Evolutionary conservation across 2,888 invertebrate genomes (phyloP), one percentile per base, ranked within the genome.

Genomic region (Lucinisca nassula): DNA sequence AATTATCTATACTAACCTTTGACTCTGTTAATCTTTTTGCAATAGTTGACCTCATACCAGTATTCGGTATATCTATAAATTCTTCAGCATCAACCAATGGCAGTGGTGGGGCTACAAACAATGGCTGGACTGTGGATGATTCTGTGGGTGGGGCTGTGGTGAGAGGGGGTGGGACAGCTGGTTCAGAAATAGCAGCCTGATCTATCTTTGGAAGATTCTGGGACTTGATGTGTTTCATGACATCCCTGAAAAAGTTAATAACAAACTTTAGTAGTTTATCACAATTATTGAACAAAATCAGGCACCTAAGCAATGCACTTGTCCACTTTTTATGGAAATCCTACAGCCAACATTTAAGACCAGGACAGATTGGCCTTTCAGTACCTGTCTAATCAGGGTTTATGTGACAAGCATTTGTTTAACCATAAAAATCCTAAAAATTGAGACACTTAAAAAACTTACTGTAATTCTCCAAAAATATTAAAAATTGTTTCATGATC

Each of bases 21-120:
- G 97, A 97, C 94, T 97, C 97, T 21, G 97, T 97, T 10, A 98
- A 96, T 90, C 97, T 96, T 93, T 97, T 97, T 1, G 97, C 98
- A 91, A 98, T 97, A 8, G 97, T 97, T 85, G 96, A 97, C 89
- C 97, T 96, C 97, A 97, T 97, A 91, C 96, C 97, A 2, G 97
- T 97, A 70, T 97, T 96, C 84, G 97, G 97, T 67, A 97, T 95
- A 94, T 98, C 97, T 67, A 96, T 95, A 93, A 82, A 93, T 32
- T 85, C 90, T 40, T 91, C 92, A 17, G 88, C 92, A 70, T 89
- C 89, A 73, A 37, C 49, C 17, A 79, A 70, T 17, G 79, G 40
- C 8, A 72, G 74, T 30, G 85, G 32, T 8, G 89, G 67, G n/a
- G 90, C 49, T 40, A 87, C 14, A n/a, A 79, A 73, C 30, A 37